These are phyloP conservation scores for Jacana jacana DNA, from an alignment of 2,113 vertebrate species.

Conservation along the genomic window DNA sequence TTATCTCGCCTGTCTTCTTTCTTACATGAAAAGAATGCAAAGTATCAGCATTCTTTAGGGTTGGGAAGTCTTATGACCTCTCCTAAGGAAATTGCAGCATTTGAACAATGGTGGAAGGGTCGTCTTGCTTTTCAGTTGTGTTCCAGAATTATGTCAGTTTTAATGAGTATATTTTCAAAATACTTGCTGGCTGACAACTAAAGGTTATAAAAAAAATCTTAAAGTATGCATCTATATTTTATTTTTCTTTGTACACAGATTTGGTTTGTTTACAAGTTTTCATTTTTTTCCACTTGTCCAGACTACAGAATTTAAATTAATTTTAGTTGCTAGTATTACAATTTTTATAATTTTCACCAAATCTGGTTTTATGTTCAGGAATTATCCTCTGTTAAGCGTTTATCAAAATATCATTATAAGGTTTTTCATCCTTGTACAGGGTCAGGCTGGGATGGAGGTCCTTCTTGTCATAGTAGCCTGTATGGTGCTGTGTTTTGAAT, in stretches of 20 bases:
- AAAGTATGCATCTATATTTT: background rate
- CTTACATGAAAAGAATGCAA: constrained; percentile 50
- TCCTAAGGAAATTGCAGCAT: background rate
- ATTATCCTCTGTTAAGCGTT: background rate
- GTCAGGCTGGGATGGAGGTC: background rate
- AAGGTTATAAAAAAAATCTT: background rate
- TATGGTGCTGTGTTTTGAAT: background rate
- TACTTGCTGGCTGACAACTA: background rate
- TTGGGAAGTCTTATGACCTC: constrained; percentile 34
- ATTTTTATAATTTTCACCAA: background rate
- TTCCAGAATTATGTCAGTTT: constrained; percentile 13
- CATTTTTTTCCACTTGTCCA: background rate
- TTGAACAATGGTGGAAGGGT: background rate
- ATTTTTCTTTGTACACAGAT: background rate
- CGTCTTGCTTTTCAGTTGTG: background rate
- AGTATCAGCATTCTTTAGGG: constrained; percentile 9
- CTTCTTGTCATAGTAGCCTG: background rate
- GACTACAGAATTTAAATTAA: background rate
- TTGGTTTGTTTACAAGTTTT: background rate
- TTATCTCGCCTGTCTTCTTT: constrained; percentile 24
- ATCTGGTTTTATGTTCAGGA: background rate
- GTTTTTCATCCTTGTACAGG: background rate
- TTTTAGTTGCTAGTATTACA: background rate
- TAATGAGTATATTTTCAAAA: constrained; percentile 12
- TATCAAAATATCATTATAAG: background rate